These are phyloP conservation scores for Leontocebus nigricollis DNA, from an alignment of 2,797 vertebrate genomes.

Conservation along the genomic window DNA sequence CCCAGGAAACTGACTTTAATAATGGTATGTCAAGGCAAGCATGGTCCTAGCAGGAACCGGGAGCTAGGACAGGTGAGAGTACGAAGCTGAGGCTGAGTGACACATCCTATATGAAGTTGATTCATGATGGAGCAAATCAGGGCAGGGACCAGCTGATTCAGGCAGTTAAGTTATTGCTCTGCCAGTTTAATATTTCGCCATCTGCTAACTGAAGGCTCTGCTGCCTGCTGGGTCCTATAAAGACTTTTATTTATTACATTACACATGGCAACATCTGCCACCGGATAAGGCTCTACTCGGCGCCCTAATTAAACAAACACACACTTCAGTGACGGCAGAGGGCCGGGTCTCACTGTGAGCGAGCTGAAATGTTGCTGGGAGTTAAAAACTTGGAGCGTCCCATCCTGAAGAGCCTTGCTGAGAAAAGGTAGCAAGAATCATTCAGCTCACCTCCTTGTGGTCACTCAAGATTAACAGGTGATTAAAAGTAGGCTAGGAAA, in stretches of 20 bases:
- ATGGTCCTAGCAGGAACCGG: background rate
- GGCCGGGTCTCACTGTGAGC: constrained; percentile 47
- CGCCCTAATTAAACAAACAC: constrained; percentile 86
- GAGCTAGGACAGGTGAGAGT: constrained; percentile 45
- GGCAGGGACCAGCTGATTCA: constrained; percentile 81
- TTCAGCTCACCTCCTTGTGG: background rate
- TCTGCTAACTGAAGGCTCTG: constrained; percentile 86
- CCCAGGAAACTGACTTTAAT: constrained; percentile 56
- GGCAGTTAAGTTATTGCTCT: constrained; percentile 80
- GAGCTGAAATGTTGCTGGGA: background rate
- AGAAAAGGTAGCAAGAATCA: background rate
- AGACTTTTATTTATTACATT: constrained; percentile 88
- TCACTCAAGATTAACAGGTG: background rate
- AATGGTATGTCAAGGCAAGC: background rate
- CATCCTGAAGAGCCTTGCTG: background rate
- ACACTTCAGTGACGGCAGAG: constrained; percentile 72
- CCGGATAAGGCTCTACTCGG: constrained; percentile 78
- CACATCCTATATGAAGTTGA: constrained; percentile 72
- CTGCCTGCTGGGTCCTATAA: constrained; percentile 87
- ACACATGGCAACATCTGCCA: constrained; percentile 87
- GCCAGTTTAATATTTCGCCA: constrained; percentile 87
- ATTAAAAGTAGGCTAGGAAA: background rate
- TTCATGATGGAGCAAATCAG: constrained; percentile 76
- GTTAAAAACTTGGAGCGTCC: background rate
- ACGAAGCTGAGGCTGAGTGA: constrained; percentile 16